Evolutionary conservation across 2,113 vertebrate species (phyloP).

Genomic region (Cryptomyrus ogoouensis): DNA sequence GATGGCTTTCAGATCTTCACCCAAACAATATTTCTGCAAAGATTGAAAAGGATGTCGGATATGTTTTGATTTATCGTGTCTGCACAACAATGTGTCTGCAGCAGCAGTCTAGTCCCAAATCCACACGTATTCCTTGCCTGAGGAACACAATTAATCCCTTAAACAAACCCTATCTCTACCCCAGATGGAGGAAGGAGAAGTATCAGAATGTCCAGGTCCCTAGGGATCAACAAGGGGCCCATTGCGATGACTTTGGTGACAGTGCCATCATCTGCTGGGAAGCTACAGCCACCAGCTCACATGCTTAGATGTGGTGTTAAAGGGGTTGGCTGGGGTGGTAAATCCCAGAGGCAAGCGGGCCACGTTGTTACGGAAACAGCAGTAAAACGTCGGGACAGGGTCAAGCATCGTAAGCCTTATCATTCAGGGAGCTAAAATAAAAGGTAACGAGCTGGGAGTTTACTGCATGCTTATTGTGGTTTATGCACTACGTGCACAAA

Average conservation of each 20-base stretch:
- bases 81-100: not conserved
- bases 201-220: not conserved
- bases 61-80: not conserved
- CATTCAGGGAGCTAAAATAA: not conserved
- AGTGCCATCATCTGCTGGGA: not conserved
- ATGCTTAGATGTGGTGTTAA: not conserved
- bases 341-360: not conserved
- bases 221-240: not conserved
- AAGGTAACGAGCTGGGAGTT: not conserved
- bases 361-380: not conserved
- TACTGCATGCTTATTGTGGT: not conserved
- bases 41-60: not conserved
- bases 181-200: not conserved
- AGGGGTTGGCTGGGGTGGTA: not conserved
- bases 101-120: not conserved
- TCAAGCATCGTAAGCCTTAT: constrained; percentile 1
- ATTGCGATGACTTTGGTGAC: not conserved
- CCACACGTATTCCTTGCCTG: not conserved
- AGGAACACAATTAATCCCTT: not conserved
- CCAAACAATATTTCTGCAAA: not conserved
- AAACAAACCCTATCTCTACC: not conserved
- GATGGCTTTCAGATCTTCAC: not conserved
- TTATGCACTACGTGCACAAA: not conserved
- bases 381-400: not conserved
- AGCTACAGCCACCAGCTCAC: not conserved